Evolutionary conservation across 2,797 vertebrate genomes (phyloP), one percentile per base, ranked within the genome.

Genomic region (Clarias fuscus): DNA sequence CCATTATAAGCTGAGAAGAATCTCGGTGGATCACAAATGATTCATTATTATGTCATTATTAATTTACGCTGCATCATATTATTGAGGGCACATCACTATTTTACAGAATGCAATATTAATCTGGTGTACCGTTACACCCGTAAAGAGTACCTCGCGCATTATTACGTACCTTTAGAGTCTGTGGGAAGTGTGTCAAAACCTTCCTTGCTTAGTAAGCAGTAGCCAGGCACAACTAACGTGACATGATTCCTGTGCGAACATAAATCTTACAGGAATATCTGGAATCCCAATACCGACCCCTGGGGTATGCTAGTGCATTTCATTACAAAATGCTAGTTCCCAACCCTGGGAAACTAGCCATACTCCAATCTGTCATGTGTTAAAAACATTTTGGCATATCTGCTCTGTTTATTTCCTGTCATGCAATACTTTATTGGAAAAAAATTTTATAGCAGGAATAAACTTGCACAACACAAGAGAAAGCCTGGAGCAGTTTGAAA

Each of bases 371-470:
- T 56, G 73, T 62, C 76, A 22, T 33, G 80, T 37, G 43, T 77
- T 82, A 64, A 70, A 89, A 62, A 88, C 64, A 72, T 70, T 67
- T 67, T 62, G 27, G 61, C 65, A 84, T 64, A 68, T 82, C 68
- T 22, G 59, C 37, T 82, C 30, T 67, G 70, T 40, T 37, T 73
- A 30, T 58, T 73, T 81, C 43, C n/a, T 20, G 56, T 62, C 11
- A 62, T 61, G 58, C 77, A n/a, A 14, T 56, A 56, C 13, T 56
- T 56, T 56, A 56, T 56, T 56, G 10, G 11, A 4, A 14, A 56
- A 56, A 14, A 48, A 48, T 59, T 27, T 37, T 83, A 58, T 1
- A 65, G 67, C 40, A 68, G 78, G 13, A 2, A 73, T 58, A 62
- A 65, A 58, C 6, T 58, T 22, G 27, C 53, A 58, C 27, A 22